These are phyloP conservation scores for Heterodera carotae DNA, from an alignment of 1,140 invertebrate species.

Conservation along the genomic window DNA sequence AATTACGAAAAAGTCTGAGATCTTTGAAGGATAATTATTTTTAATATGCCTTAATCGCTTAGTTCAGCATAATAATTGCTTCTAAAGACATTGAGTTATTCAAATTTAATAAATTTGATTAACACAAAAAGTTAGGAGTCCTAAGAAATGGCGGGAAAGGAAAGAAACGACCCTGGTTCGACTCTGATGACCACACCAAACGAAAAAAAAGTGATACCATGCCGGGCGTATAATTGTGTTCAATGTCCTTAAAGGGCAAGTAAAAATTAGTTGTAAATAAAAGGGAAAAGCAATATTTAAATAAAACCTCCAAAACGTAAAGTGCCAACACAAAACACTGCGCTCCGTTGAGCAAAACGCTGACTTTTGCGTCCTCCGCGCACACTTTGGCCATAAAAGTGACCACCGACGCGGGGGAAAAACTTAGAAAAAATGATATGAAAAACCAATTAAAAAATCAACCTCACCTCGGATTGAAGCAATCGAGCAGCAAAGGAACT, in stretches of 20 bases:
- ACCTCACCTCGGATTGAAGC: neutral
- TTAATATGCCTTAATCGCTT: too few species aligned
- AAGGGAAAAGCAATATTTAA: neutral
- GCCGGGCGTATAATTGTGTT: neutral
- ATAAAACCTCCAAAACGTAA: neutral
- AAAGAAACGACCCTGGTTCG: neutral
- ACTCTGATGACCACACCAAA: neutral
- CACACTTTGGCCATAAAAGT: neutral
- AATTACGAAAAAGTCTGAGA: too few species aligned
- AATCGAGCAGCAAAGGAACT: neutral
- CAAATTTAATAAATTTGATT: too few species aligned
- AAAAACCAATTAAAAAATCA: neutral
- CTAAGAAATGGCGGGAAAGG: too few species aligned
- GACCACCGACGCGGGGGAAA: neutral
- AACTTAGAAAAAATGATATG: neutral
- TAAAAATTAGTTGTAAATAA: neutral
- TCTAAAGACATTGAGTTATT: too few species aligned
- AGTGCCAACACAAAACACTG: neutral
- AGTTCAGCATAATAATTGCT: too few species aligned
- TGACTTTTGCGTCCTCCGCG: neutral
- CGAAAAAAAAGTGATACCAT: neutral
- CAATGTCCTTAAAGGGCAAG: neutral
- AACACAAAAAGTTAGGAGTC: too few species aligned
- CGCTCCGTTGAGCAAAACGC: neutral
- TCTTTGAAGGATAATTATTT: too few species aligned